Evolutionary conservation across 2,113 vertebrate species (phyloP), one percentile per base, ranked within the genome.

Genomic region (Catharus bicknelli): DNA sequence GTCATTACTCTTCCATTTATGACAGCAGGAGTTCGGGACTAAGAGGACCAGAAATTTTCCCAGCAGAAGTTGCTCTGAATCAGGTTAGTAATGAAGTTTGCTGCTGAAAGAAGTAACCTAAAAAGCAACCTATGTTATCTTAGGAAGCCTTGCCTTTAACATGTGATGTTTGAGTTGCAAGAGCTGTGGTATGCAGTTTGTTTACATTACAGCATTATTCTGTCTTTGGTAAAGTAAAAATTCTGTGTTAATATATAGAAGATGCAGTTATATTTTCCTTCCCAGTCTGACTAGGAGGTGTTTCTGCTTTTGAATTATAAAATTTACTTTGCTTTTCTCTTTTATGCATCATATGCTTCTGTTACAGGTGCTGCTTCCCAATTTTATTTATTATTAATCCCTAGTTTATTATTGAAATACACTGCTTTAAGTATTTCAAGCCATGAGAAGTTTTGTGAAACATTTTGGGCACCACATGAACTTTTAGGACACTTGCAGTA

Each of bases 11-110:
- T 87, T 90, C 57, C 16, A 26, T 84, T 77, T 78, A 50, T 63
- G 73, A 72, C 69, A 2, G 72, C 81, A 76, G 82, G 80, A 95
- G 30, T 66, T 81, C 1, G 1, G 53, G 53, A 76, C 58, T 91
- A 64, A 57, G 92, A 96, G 63, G 21, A 94, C 12, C 34, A 81
- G 90, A 86, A 70, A 34, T 78, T 80, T 93, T 19, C 29, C 69
- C 55, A 42, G 79, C 68, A 75, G 89, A 90, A 90, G 29, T 75
- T 96, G n/a, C 59, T 78, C 77, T 93, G 63, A 85, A 93, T 73
- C 88, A 95, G 96, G 88, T 96, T 95, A 66, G 91, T 96, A 79
- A 83, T 55, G 53, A 87, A 62, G 30, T 78, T 92, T 68, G 26
- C 48, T 69, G 66, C 62, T 91, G 29, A 90, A 81, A 83, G 48